Percentiles rank a stretch among this genome's conserved stretches.
Conservation (phyloP, 2,797 vertebrate species). For the Siniperca scherzeri region DNA sequence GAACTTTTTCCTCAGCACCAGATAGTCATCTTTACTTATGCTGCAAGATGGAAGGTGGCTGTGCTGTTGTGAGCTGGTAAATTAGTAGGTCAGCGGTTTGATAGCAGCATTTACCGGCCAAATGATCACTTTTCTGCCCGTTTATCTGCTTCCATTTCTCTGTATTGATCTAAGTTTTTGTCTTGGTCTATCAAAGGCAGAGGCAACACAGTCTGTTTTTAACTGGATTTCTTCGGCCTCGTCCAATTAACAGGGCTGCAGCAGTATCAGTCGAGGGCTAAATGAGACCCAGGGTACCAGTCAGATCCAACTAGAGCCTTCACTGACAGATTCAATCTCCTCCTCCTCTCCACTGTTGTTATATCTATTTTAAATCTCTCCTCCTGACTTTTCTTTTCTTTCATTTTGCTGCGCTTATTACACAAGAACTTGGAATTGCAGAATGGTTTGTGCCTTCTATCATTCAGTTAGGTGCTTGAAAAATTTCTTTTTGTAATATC, state of each 20-base stretch:
- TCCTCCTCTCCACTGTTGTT: constrained; percentile 42
- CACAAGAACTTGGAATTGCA: constrained; percentile 41
- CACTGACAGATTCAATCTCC: constrained; percentile 67
- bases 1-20: constrained; percentile 65
- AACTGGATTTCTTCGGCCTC: constrained; percentile 68
- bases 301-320: constrained; percentile 50
- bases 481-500: constrained; percentile 44
- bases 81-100: constrained; percentile 71
- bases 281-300: constrained; percentile 65
- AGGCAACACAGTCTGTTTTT: constrained; percentile 56
- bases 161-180: constrained; percentile 73
- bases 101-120: constrained; percentile 69
- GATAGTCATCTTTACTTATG: constrained; percentile 62
- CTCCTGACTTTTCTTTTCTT: constrained; percentile 35
- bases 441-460: constrained; percentile 25
- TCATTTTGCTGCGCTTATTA: constrained; percentile 58
- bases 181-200: constrained; percentile 55
- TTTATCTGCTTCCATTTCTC: constrained; percentile 73
- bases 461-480: constrained; percentile 31
- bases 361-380: constrained; percentile 55
- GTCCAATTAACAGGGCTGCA: constrained; percentile 77
- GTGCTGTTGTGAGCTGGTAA: constrained; percentile 59
- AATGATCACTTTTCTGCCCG: constrained; percentile 74
- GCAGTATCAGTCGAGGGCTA: constrained; percentile 65
- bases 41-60: constrained; percentile 44